Evolutionary conservation across 2,113 vertebrate species (phyloP).

Genomic region (Zosterops lateralis): DNA sequence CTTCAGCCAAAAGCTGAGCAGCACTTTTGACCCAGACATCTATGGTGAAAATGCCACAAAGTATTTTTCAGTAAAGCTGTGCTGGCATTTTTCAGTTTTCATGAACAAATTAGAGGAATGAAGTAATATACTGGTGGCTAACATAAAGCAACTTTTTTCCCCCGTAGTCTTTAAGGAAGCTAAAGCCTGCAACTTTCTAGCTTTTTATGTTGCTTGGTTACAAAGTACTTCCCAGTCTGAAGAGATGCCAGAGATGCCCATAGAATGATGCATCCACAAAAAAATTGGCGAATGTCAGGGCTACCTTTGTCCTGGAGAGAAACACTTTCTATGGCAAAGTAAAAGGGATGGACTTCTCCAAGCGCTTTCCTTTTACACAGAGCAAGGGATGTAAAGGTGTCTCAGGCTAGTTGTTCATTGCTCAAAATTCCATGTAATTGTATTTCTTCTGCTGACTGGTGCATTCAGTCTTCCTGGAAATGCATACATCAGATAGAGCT

Average conservation of each 20-base stretch:
- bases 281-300: accelerated
- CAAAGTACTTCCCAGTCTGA: neutral
- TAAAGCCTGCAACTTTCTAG: neutral
- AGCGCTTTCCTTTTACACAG: neutral
- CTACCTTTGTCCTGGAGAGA: neutral
- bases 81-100: neutral
- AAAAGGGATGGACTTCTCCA: neutral
- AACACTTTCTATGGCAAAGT: neutral
- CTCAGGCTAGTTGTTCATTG: neutral
- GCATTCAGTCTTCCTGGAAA: neutral
- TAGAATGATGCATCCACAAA: neutral
- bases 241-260: neutral
- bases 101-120: neutral
- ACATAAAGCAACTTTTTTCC: neutral
- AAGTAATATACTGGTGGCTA: neutral
- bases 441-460: neutral
- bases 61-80: neutral
- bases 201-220: neutral
- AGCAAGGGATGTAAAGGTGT: neutral
- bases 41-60: neutral
- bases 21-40: neutral
- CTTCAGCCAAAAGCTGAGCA: neutral
- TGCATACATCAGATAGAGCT: neutral
- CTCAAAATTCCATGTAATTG: neutral
- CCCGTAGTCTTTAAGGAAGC: neutral